Conservation (phyloP, 2,113 vertebrate species). For the Platichthys stellatus region DNA sequence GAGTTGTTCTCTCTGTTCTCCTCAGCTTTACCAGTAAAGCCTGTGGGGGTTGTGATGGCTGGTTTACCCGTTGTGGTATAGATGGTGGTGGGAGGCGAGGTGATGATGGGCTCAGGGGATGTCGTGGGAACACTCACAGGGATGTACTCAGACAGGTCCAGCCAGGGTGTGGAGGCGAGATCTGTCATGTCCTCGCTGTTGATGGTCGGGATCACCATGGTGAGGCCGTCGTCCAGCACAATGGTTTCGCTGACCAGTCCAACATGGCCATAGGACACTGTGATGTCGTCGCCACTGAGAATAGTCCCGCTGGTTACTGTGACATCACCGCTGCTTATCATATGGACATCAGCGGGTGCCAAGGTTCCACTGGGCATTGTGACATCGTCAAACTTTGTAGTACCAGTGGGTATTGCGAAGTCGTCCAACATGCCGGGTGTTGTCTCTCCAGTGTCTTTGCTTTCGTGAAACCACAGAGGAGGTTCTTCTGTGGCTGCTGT, state of each 20-base stretch:
- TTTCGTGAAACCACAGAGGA: slow-evolving; percentile 37
- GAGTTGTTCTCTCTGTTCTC: slow-evolving; percentile 87
- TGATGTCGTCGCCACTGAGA: slow-evolving; percentile 53
- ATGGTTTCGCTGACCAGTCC: slow-evolving; percentile 51
- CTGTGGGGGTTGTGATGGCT: slow-evolving; percentile 64
- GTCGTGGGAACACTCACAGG: slow-evolving; percentile 33
- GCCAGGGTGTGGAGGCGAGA: slow-evolving; percentile 58
- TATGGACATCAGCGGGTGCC: slow-evolving; percentile 35
- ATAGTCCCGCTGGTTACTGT: slow-evolving; percentile 46
- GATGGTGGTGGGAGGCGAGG: slow-evolving; percentile 32
- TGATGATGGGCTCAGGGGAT: slow-evolving; percentile 25
- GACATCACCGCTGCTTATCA: slow-evolving; percentile 43
- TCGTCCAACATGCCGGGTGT: slow-evolving; percentile 31
- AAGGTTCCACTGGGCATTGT: slow-evolving; percentile 43
- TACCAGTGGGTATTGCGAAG: slow-evolving; percentile 18
- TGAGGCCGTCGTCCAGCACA: slow-evolving; percentile 57
- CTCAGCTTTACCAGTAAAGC: slow-evolving; percentile 63
- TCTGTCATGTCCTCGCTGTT: slow-evolving; percentile 48
- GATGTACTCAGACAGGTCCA: slow-evolving; percentile 65
- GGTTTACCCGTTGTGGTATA: slow-evolving; percentile 61
- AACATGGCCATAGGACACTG: slow-evolving; percentile 31
- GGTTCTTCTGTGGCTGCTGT: slow-evolving; percentile 27
- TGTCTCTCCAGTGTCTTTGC: slow-evolving; percentile 4
- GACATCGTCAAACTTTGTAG: slow-evolving; percentile 27
- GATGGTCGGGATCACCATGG: slow-evolving; percentile 59